Evolutionary conservation across 2,797 vertebrate species (phyloP).

Genomic region (Lateolabrax maculatus): DNA sequence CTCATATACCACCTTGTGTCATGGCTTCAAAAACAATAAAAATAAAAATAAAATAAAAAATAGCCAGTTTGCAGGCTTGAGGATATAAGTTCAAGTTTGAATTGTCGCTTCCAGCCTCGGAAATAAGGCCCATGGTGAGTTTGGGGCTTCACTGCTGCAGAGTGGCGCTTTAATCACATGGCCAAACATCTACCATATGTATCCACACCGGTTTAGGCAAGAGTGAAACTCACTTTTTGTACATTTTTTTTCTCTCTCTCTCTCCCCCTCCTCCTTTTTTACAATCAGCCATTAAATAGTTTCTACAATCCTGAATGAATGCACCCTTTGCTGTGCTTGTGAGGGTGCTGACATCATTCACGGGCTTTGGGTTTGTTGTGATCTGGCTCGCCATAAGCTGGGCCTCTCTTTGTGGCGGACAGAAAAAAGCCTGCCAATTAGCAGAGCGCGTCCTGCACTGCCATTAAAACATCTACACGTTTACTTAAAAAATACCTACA

Average conservation of each 20-base stretch:
- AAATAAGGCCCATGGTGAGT: conserved; percentile 56
- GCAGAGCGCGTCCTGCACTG: conserved; percentile 66
- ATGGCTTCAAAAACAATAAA: conserved; percentile 57
- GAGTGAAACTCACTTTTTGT: conserved; percentile 45
- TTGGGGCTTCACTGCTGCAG: conserved; percentile 33
- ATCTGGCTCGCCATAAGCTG: conserved; percentile 74
- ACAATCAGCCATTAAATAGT: conserved; percentile 66
- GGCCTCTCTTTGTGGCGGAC: conserved; percentile 74
- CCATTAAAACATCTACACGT: conserved; percentile 60
- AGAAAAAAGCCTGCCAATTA: conserved; percentile 77
- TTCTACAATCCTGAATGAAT: conserved; percentile 66
- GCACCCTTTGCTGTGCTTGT: conserved; percentile 64
- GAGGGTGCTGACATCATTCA: conserved; percentile 74
- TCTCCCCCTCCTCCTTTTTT: conserved; percentile 11
- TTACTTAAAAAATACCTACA: conserved; percentile 41
- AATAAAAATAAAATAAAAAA: too few species aligned
- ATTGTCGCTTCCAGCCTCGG: conserved; percentile 48
- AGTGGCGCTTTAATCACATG: conserved; percentile 53
- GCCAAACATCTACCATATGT: conserved; percentile 60
- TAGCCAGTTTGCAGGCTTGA: conserved; percentile 56
- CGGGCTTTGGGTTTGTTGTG: conserved; percentile 78
- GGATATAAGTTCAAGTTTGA: conserved; percentile 73
- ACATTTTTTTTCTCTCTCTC: conserved; percentile 15
- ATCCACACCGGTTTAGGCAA: conserved; percentile 47
- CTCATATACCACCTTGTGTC: conserved; percentile 59